Percentiles rank a stretch among this genome's conserved stretches.
phyloP scores from a whole-genome alignment of 2,888 invertebrate species.

The Mimachlamys varia region DNA sequence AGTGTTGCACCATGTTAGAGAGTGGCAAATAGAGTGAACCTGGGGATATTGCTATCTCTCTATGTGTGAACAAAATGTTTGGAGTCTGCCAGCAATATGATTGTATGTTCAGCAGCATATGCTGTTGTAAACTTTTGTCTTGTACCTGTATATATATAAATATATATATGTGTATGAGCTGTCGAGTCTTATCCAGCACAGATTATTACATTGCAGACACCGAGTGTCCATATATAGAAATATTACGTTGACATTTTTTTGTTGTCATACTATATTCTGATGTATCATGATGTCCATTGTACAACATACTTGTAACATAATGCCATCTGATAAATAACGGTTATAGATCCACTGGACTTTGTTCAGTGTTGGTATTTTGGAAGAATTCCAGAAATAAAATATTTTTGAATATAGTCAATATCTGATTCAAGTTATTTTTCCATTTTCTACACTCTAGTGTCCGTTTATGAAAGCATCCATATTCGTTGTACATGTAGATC shows the following conservation, averaged over 20 bases:
- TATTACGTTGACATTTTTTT: neutral
- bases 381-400: constrained; percentile 52
- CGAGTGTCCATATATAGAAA: constrained; percentile 33
- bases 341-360: neutral
- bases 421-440: neutral
- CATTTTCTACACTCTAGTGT: too few relatives aligned
- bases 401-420: constrained; percentile 44
- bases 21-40: neutral
- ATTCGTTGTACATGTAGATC: too few relatives aligned
- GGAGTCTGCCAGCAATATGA: neutral
- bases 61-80: neutral
- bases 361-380: constrained; percentile 42
- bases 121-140: constrained; percentile 18
- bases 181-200: constrained; percentile 15
- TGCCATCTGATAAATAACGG: constrained; percentile 17
- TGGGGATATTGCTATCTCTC: neutral
- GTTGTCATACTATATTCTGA: constrained; percentile 21
- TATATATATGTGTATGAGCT: constrained; percentile 26
- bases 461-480: too few relatives aligned
- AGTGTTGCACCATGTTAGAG: neutral
- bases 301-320: neutral
- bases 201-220: constrained; percentile 32
- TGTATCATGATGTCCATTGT: constrained; percentile 28
- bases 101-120: constrained; percentile 26
- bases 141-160: constrained; percentile 32